Evolutionary conservation across 2,113 vertebrate species (phyloP).

Genomic region (Puma concolor): DNA sequence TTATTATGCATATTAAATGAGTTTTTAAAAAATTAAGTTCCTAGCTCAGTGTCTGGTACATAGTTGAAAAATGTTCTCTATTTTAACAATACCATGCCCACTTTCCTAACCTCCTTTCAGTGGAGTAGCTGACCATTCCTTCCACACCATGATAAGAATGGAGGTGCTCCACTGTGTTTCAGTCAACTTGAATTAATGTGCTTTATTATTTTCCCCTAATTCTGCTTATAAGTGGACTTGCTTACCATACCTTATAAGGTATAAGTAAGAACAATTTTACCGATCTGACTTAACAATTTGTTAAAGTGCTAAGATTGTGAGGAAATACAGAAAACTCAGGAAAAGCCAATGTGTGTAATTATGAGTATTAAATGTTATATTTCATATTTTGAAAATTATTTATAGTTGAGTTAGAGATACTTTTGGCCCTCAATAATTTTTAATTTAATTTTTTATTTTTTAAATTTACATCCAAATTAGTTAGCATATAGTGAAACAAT

Average conservation of each 20-base stretch:
- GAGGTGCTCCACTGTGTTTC: not conserved
- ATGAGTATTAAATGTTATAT: not conserved
- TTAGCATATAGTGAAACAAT: too few relatives aligned
- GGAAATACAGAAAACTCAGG: not conserved
- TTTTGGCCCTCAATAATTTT: not conserved
- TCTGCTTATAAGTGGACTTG: not conserved
- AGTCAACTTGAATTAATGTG: not conserved
- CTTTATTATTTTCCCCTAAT: not conserved
- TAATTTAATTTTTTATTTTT: not conserved
- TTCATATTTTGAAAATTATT: not conserved
- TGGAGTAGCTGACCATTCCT: not conserved
- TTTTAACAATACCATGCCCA: not conserved
- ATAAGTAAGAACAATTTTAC: not conserved
- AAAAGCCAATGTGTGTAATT: slow-evolving; percentile 31
- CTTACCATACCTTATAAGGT: not conserved
- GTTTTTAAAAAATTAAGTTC: not conserved
- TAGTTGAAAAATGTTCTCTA: not conserved
- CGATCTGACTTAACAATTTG: not conserved
- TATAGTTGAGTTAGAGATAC: not conserved
- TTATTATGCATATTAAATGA: not conserved
- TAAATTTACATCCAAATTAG: too few relatives aligned
- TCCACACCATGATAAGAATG: not conserved
- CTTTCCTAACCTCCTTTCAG: not conserved
- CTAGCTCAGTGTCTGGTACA: not conserved
- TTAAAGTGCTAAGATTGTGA: not conserved